A percentile compares a stretch with the other conserved stretches of the same genome.
Conservation (phyloP, 2,113 vertebrate genomes). For the Diadophis punctatus region DNA sequence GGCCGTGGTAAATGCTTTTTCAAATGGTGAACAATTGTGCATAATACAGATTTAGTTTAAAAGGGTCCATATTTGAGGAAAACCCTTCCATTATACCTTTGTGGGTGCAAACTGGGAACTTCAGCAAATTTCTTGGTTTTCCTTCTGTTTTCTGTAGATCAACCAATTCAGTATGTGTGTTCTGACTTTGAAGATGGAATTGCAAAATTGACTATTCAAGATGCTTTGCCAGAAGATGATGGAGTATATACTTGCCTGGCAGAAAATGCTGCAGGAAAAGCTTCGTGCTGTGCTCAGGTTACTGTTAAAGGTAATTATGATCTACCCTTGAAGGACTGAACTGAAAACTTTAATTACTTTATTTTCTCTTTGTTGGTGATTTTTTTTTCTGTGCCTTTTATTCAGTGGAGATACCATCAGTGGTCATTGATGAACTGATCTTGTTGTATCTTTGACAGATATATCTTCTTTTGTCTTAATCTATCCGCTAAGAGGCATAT, state of each 20-base stretch:
- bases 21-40: not conserved
- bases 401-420: not conserved
- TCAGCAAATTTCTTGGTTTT: not conserved
- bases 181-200: conserved; percentile 67
- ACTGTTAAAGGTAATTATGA: conserved; percentile 74
- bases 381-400: not conserved
- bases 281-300: conserved; percentile 76
- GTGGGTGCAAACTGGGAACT: not conserved
- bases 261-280: conserved; percentile 71
- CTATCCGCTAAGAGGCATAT: not conserved
- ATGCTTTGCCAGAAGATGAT: conserved; percentile 74
- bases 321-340: not conserved
- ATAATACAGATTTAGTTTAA: not conserved
- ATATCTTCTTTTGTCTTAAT: not conserved
- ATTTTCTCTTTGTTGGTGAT: not conserved
- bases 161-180: conserved; percentile 76
- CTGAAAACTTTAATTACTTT: not conserved
- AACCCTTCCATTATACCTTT: conserved; percentile 8
- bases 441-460: not conserved
- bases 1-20: not conserved
- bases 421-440: not conserved
- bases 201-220: conserved; percentile 74
- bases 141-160: conserved; percentile 64
- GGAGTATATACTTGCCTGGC: conserved; percentile 80
- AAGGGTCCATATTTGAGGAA: not conserved